Evolutionary conservation across 2,797 vertebrate species (phyloP), one percentile per base, ranked within the genome.

Genomic region (Sylvilagus floridanus): DNA sequence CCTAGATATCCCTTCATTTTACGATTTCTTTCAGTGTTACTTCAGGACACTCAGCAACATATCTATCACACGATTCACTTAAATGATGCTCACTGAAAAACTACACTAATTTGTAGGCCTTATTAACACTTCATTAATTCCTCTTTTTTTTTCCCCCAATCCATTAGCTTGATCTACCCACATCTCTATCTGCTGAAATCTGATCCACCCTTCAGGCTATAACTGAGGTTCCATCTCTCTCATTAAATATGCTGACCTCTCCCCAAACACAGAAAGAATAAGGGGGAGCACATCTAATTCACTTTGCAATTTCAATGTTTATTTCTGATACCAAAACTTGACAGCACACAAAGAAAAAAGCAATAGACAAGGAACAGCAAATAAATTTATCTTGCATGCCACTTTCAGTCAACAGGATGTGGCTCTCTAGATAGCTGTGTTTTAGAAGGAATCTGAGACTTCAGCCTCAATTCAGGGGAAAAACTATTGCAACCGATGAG

Each of bases 271-370:
- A 75, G 28, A 42, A 63, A 84, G 21, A 52, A 87, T 63, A 88
- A 62, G 12, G 28, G 35, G 16, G 37, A 79, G 37, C 77, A 94
- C 57, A 90, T 94, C 42, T 84, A 95, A 94, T 82, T 93, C 87
- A 95, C 79, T 96, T 95, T 95, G 96, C 95, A 95, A 84, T 92
- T 96, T 97, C 96, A 97, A 93, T 0, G 65, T 97, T 97, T 97
- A 97, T 97, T 97, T 97, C 85, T 91, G 95, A 96, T 97, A 96
- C 94, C 95, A 97, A 97, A 97, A 95, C 96, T 95, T 95, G 94
- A 97, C 94, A 97, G 93, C 94, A 96, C 96, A 97, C 93, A 89
- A 95, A 88, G 75, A 68, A 87, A 79, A 96, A 96, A 96, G 88
- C 84, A 96, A 96, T 60, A 96, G 86, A 97, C 89, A 96, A 92